phyloP scores from a whole-genome alignment of 2,113 vertebrate species.

The Sinocyclocheilus rhinocerous region DNA sequence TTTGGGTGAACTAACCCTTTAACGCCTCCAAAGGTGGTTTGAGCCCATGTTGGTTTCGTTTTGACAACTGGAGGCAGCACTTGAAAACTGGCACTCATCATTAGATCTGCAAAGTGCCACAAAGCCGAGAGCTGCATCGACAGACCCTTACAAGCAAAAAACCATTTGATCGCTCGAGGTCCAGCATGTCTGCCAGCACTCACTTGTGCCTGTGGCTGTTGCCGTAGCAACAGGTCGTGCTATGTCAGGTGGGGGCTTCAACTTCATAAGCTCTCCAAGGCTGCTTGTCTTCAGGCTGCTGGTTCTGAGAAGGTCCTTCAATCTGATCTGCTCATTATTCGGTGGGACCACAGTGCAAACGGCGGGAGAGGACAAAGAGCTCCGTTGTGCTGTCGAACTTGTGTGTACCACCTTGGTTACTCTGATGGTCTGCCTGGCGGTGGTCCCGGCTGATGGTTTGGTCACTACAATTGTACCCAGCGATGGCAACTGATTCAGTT shows the following conservation, averaged over 20 bases:
- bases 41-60: neutral
- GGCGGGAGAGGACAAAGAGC: constrained; percentile 73
- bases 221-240: constrained; percentile 92
- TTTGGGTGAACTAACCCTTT: too few relatives aligned
- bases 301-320: constrained; percentile 91
- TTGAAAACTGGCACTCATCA: neutral
- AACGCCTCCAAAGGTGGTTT: neutral
- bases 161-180: neutral
- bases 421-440: constrained; percentile 90
- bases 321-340: constrained; percentile 87
- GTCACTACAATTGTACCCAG: constrained; percentile 89
- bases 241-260: constrained; percentile 96
- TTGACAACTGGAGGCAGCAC: neutral
- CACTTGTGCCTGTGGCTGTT: constrained; percentile 87
- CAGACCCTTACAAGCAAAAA: neutral
- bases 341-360: constrained; percentile 81
- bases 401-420: constrained; percentile 95
- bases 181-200: constrained; percentile 61
- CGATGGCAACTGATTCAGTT: constrained; percentile 96
- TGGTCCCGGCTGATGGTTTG: constrained; percentile 87
- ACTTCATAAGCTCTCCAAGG: constrained; percentile 96
- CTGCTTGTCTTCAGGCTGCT: constrained; percentile 87
- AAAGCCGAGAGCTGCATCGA: neutral
- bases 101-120: neutral
- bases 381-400: constrained; percentile 67